Evolutionary conservation across 2,888 invertebrate species (phyloP).

Genomic region (Tetranychus truncatus): DNA sequence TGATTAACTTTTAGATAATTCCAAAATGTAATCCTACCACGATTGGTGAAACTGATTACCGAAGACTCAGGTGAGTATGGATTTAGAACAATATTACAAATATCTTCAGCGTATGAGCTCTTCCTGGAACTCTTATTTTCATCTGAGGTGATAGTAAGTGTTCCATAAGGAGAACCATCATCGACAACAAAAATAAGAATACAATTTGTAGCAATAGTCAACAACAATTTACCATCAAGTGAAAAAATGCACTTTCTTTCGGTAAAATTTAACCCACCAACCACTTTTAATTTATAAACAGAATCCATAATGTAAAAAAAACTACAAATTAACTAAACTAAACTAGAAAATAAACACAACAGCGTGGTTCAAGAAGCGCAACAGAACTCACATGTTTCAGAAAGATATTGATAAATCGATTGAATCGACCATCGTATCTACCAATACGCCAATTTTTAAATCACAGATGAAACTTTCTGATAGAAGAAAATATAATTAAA

Average conservation of each 20-base stretch:
- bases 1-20: background rate
- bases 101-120: background rate
- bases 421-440: no score
- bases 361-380: no score
- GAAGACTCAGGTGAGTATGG: background rate
- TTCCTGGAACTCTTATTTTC: background rate
- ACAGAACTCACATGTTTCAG: no score
- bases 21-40: background rate
- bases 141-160: background rate
- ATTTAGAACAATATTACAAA: background rate
- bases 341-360: background rate
- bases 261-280: slow-evolving; percentile 13
- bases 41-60: background rate
- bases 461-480: no score
- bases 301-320: background rate
- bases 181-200: slow-evolving; percentile 17
- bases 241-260: slow-evolving; percentile 9
- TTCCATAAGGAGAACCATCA: slow-evolving; percentile 11
- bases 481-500: no score
- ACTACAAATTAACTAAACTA: background rate
- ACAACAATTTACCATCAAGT: slow-evolving; percentile 13
- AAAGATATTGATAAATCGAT: no score
- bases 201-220: slow-evolving; percentile 8
- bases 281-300: slow-evolving; percentile 5
- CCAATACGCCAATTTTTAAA: no score